phyloP scores from a whole-genome alignment of 2,888 invertebrate species.

The Escarpia spicata region DNA sequence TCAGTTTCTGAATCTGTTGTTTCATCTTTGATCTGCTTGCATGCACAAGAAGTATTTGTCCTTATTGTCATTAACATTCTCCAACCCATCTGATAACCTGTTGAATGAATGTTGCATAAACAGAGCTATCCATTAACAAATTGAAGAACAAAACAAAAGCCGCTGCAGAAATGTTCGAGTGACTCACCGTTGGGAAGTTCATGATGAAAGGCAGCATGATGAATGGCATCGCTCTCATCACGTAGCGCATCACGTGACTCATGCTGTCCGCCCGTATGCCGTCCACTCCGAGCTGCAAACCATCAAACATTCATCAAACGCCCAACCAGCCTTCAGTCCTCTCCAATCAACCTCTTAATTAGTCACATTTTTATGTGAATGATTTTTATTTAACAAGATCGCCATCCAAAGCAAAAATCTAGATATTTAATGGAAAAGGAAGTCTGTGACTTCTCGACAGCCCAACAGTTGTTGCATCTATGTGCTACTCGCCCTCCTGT shows the following conservation, averaged over 20 bases:
- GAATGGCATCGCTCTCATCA: slow-evolving; percentile 80
- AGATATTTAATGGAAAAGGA: too few relatives aligned
- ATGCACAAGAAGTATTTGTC: neutral
- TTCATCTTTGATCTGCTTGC: too few relatives aligned
- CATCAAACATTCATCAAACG: neutral
- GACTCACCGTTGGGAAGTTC: slow-evolving; percentile 81
- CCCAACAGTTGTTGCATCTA: too few relatives aligned
- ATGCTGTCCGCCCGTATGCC: slow-evolving; percentile 62
- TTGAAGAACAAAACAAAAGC: neutral
- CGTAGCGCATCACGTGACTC: slow-evolving; percentile 76
- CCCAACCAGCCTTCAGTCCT: neutral
- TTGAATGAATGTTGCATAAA: neutral
- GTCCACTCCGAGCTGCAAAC: slow-evolving; percentile 78
- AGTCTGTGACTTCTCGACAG: too few relatives aligned
- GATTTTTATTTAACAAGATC: too few relatives aligned
- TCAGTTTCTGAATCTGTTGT: too few relatives aligned
- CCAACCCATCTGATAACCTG: neutral
- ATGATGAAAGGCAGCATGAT: slow-evolving; percentile 85
- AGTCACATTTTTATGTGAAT: too few relatives aligned
- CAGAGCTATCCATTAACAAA: too few relatives aligned
- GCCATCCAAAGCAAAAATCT: too few relatives aligned
- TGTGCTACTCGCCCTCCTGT: too few relatives aligned
- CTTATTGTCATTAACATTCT: neutral
- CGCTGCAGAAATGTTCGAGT: neutral
- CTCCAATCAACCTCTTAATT: neutral